Percentiles rank a stretch among this genome's conserved stretches.
Evolutionary conservation across 23 tunicate genomes (phyloP).

Genomic region (Trididemnum clinides): DNA sequence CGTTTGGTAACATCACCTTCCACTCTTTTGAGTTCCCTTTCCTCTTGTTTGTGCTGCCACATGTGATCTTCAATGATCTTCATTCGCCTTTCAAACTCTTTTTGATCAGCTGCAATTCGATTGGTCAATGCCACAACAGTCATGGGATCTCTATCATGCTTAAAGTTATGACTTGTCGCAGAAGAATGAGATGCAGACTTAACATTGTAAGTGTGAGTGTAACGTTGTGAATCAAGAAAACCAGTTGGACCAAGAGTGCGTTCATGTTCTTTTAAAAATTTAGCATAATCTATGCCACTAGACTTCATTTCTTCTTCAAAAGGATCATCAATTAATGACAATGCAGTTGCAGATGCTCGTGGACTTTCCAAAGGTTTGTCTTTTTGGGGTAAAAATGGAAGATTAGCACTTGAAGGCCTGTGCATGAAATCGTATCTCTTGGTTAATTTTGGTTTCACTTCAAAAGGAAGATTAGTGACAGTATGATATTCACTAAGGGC

Average conservation of each 20-base stretch:
- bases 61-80: conserved; percentile 95
- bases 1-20: conserved; percentile 85
- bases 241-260: conserved; percentile 78
- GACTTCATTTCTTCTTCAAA: conserved; percentile 45
- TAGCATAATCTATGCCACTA: conserved; percentile 70
- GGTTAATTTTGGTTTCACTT: conserved; percentile 58
- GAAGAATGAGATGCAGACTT: conserved; percentile 44
- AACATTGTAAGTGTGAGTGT: conserved; percentile 77
- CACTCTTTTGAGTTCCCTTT: conserved; percentile 77
- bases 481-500: conserved; percentile 78
- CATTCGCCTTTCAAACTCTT: conserved; percentile 83
- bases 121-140: conserved; percentile 65
- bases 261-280: conserved; percentile 82
- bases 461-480: conserved; percentile 83
- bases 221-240: conserved; percentile 76
- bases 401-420: conserved; percentile 77
- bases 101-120: conserved; percentile 76
- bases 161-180: background rate
- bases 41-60: conserved; percentile 99
- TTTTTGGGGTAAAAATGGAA: conserved; percentile 40
- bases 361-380: conserved; percentile 49
- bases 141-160: conserved; percentile 61
- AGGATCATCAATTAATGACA: conserved; percentile 30
- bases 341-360: conserved; percentile 53
- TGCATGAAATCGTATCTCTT: conserved; percentile 67